phyloP scores from a whole-genome alignment of 2,797 vertebrate genomes.

The Acanthopagrus latus region DNA sequence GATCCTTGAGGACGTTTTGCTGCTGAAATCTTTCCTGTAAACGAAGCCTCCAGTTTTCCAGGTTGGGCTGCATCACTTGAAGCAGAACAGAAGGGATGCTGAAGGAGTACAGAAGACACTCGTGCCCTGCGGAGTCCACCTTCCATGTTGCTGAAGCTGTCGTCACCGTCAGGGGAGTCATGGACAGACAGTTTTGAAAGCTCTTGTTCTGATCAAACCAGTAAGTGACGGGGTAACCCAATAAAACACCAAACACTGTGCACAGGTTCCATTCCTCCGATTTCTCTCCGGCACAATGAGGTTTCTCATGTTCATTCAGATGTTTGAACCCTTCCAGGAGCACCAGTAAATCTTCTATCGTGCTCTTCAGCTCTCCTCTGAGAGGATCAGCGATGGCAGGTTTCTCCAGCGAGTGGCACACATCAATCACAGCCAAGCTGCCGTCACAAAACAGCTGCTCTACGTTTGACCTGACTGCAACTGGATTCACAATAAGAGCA shows the following conservation, averaged over 20 bases:
- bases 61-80: conserved; percentile 58
- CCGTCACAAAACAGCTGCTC: conserved; percentile 63
- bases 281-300: conserved; percentile 68
- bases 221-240: conserved; percentile 92
- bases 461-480: conserved; percentile 67
- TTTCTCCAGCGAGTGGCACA: conserved; percentile 78
- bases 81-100: conserved; percentile 89
- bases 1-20: conserved; percentile 87
- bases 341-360: conserved; percentile 74
- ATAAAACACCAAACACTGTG: conserved; percentile 89
- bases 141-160: conserved; percentile 83
- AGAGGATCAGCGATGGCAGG: conserved; percentile 74
- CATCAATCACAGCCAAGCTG: conserved; percentile 82
- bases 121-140: conserved; percentile 62
- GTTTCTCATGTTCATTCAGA: conserved; percentile 11
- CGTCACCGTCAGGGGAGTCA: conserved; percentile 89
- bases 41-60: conserved; percentile 84
- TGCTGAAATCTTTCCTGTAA: conserved; percentile 83
- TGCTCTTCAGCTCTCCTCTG: conserved; percentile 60
- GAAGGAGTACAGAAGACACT: conserved; percentile 90
- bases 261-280: conserved; percentile 90
- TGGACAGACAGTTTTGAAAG: conserved; percentile 90
- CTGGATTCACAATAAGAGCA: conserved; percentile 84
- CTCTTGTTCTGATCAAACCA: conserved; percentile 84
- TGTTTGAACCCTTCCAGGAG: conserved; percentile 70